Conservation (phyloP, 2,888 invertebrate genomes). For the Lumbricus terrestris region DNA sequence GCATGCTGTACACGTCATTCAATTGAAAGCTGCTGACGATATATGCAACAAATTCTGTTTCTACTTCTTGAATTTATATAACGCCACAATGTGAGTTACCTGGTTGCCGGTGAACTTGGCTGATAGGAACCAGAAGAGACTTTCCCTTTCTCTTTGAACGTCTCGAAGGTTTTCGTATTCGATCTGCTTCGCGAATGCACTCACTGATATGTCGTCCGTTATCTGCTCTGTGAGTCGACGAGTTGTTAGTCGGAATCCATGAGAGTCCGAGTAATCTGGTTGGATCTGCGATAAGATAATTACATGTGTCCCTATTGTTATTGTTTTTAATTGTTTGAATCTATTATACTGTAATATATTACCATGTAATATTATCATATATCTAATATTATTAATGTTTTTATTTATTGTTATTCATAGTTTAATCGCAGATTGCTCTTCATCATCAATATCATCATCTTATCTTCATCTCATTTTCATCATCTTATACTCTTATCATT, state of each 20-base stretch:
- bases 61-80: neutral
- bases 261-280: conserved; percentile 50
- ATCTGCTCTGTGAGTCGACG: conserved; percentile 52
- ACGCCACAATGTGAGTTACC: conserved; percentile 36
- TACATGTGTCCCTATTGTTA: no score
- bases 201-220: conserved; percentile 56
- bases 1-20: no score
- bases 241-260: conserved; percentile 57
- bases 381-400: no score
- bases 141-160: conserved; percentile 49
- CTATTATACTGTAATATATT: no score
- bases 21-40: no score
- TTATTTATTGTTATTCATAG: no score
- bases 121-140: conserved; percentile 52
- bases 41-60: neutral
- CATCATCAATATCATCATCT: no score
- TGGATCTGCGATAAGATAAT: conserved; percentile 42
- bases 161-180: conserved; percentile 51
- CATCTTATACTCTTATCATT: no score
- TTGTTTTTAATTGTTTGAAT: no score
- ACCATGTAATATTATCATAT: no score
- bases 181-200: conserved; percentile 58
- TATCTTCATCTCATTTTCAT: no score
- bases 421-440: no score
- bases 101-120: conserved; percentile 53